phyloP scores from a whole-genome alignment of 2,888 invertebrate genomes.

The Agrypnus murinus region DNA sequence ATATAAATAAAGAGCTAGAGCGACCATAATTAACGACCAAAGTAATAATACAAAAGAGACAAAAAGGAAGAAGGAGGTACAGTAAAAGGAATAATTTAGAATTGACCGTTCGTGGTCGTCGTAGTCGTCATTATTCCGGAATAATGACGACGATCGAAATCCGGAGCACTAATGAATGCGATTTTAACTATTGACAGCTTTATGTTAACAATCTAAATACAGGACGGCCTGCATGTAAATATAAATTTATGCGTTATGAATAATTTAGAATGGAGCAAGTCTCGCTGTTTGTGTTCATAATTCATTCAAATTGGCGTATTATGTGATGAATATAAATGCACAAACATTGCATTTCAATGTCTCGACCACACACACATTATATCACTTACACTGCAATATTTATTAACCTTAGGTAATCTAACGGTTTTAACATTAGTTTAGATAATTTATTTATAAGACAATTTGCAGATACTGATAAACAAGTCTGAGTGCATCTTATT shows the following conservation, averaged over 20 bases:
- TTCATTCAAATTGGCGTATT: constrained; percentile 68
- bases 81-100: constrained; percentile 41
- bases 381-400: constrained; percentile 40
- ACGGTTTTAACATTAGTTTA: too few species aligned
- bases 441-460: too few species aligned
- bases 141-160: constrained; percentile 46
- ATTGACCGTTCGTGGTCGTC: constrained; percentile 36
- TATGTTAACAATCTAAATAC: constrained; percentile 68
- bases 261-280: constrained; percentile 66
- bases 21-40: constrained; percentile 38
- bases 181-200: constrained; percentile 68
- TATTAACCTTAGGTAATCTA: constrained; percentile 17
- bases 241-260: constrained; percentile 69
- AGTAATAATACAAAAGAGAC: not conserved
- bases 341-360: constrained; percentile 58
- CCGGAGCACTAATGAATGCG: constrained; percentile 64
- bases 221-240: constrained; percentile 65
- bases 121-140: constrained; percentile 45
- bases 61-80: constrained; percentile 8
- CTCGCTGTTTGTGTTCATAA: constrained; percentile 65
- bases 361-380: constrained; percentile 63
- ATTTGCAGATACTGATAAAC: too few species aligned
- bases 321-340: constrained; percentile 64
- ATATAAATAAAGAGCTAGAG: constrained; percentile 42
- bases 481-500: too few species aligned